Evolutionary conservation across 2,797 vertebrate genomes (phyloP), one percentile per base, ranked within the genome.

Genomic region (Gambusia yucatana): DNA sequence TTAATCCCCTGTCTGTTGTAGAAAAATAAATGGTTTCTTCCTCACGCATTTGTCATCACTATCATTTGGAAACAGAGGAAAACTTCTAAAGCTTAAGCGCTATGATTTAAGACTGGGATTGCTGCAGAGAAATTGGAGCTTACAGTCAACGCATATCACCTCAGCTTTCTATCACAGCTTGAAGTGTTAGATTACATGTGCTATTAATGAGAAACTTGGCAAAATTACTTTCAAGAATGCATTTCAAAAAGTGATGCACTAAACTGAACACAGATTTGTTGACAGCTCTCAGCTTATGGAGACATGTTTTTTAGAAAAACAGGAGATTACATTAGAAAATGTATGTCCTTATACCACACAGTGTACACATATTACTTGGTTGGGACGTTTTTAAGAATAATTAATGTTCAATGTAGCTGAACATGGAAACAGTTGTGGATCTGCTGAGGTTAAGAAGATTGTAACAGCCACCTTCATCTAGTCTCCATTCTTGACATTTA

Each of bases 1-100:
- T 25, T 82, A 90, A 93, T 91, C 87, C 89, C 72, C 72, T 86
- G 50, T 86, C 90, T 90, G 87, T 84, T 83, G 52, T 72, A 52
- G 76, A 82, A 79, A 22, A 46, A 83, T 82, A 90, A 92, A 89
- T 87, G 79, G 81, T 84, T 86, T 89, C 82, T 83, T 88, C 82
- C 79, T 82, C 0, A 3, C 55, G 82, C 83, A 83, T 88, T 83
- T 88, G 90, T 92, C 90, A 88, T 17, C 8, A 59, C 85, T 93
- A 89, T 80, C 91, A 92, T 92, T 93, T 87, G 72, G 63, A 86
- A 90, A 85, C 50, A 20, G 73, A 85, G 75, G 1, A 57, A 84
- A 89, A 84, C 77, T 81, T 89, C 73, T 67, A 55, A 67, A 86
- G 75, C 77, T 79, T 85, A 89, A 82, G 72, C 44, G 6, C n/a